Conservation (phyloP, 1,140 invertebrate genomes). For the Megalonaias nervosa region DNA sequence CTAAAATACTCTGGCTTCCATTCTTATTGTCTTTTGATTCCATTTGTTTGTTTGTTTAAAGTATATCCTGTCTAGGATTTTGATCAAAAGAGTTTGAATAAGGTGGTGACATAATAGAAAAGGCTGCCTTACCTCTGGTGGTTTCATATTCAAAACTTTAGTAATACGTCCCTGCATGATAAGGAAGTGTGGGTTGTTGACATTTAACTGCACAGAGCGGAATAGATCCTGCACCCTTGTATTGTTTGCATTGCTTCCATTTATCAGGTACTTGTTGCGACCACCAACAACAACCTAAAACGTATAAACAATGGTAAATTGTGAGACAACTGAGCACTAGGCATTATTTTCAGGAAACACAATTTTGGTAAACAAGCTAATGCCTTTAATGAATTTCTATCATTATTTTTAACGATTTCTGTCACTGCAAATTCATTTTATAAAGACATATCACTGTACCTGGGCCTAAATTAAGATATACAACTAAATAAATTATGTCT, state of each 20-base stretch:
- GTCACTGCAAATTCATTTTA: not conserved
- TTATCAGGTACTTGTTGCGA: conserved; percentile 94
- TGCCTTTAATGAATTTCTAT: not conserved
- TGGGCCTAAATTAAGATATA: no score
- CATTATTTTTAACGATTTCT: not conserved
- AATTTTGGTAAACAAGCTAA: not conserved
- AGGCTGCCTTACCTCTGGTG: conserved; percentile 82
- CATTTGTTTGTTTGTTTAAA: no score
- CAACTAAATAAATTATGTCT: no score
- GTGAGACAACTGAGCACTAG: not conserved
- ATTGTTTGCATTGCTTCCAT: conserved; percentile 92
- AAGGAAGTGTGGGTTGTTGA: conserved; percentile 99
- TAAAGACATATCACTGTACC: no score
- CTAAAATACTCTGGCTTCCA: no score
- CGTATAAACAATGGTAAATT: not conserved
- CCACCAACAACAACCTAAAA: conserved; percentile 77
- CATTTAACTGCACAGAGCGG: conserved; percentile 96
- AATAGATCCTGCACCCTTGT: conserved; percentile 95
- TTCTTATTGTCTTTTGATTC: no score
- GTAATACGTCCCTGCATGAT: conserved; percentile 99
- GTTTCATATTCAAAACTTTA: conserved; percentile 99
- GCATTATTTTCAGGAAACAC: not conserved
- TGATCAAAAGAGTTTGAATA: no score
- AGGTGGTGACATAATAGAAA: not conserved
- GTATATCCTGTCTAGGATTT: no score